Percentiles rank a stretch among this genome's conserved stretches.
Evolutionary conservation across 2,113 vertebrate species (phyloP).

Genomic region (Phaethon lepturus): DNA sequence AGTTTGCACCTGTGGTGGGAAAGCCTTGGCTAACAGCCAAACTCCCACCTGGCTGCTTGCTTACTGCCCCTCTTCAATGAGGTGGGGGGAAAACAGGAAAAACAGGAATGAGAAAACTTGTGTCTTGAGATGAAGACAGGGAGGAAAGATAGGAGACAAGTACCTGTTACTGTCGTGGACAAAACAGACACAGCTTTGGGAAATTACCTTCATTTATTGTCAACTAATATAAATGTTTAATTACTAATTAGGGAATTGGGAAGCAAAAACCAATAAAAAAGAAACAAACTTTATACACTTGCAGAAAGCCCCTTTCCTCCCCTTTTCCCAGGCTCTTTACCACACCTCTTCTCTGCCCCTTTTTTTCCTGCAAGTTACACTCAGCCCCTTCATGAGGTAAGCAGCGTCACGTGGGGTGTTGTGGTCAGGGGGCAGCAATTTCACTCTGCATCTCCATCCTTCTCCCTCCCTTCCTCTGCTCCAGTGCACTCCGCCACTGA

Average conservation of each 20-base stretch:
- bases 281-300: neutral
- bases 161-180: neutral
- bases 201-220: neutral
- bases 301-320: neutral
- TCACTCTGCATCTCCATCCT: fast-evolving
- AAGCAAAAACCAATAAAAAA: neutral
- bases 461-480: neutral
- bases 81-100: neutral
- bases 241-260: neutral
- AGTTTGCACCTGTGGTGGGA: neutral
- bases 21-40: neutral
- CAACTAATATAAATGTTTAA: neutral
- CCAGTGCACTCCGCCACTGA: neutral
- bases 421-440: neutral
- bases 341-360: neutral
- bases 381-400: fast-evolving
- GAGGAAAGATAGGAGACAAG: neutral
- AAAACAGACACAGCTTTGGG: neutral
- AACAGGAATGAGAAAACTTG: neutral
- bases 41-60: neutral
- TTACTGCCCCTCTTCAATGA: neutral
- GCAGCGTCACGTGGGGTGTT: fast-evolving
- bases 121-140: fast-evolving
- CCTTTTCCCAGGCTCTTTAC: neutral
- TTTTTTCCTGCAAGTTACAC: neutral